A percentile compares a stretch with the other conserved stretches of the same genome.
Conservation (phyloP, 2,113 vertebrate genomes). For the Terrapene triunguis region DNA sequence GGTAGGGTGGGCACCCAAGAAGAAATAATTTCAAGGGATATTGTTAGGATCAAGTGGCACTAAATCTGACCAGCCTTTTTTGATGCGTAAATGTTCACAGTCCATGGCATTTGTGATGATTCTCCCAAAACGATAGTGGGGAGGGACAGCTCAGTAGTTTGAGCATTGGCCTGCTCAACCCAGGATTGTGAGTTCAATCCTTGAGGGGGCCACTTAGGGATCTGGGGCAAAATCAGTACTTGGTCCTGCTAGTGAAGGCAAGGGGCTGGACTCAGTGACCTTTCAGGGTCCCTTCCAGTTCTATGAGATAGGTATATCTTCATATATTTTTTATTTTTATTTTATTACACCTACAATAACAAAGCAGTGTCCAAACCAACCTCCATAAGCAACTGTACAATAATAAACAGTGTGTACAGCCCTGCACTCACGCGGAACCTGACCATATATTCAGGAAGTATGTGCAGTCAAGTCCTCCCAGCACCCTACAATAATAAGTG, state of each 20-base stretch:
- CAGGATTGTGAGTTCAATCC: too few species aligned
- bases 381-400: background rate
- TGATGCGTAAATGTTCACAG: background rate
- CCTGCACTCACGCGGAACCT: background rate
- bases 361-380: background rate
- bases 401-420: background rate
- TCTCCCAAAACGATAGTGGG: background rate
- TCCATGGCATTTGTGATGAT: fast-evolving
- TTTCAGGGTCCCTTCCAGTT: too few species aligned
- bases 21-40: background rate
- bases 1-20: background rate
- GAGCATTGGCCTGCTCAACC: too few species aligned
- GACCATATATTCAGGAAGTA: background rate
- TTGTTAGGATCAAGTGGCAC: background rate
- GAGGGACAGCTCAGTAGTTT: too few species aligned
- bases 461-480: background rate
- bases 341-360: background rate
- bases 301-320: too few species aligned
- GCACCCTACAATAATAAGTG: fast-evolving
- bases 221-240: too few species aligned
- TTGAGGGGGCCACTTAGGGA: too few species aligned
- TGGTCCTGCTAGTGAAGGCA: too few species aligned
- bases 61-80: background rate
- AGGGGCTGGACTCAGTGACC: too few species aligned
- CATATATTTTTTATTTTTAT: too few species aligned